Conservation (phyloP, 2,797 vertebrate species). For the Oryzias dopingdopingensis region DNA sequence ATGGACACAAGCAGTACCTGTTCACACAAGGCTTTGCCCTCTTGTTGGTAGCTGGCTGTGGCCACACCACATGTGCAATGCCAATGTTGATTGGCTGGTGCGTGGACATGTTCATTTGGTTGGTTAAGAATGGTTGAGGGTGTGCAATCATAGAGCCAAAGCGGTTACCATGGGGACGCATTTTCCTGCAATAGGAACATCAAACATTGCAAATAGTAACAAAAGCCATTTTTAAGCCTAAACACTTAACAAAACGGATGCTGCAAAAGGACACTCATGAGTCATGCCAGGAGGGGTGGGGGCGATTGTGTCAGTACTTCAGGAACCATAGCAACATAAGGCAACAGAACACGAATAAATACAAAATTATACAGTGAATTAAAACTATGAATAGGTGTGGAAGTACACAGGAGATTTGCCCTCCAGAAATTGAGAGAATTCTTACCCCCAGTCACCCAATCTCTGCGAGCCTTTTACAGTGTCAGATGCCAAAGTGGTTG, state of each 20-base stretch:
- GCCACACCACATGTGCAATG: slow-evolving; percentile 98
- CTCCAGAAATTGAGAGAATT: slow-evolving; percentile 15
- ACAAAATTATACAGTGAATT: background rate
- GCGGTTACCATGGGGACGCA: slow-evolving; percentile 92
- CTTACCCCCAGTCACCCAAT: slow-evolving; percentile 97
- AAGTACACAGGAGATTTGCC: background rate
- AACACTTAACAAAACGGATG: slow-evolving; percentile 48
- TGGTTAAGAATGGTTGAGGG: slow-evolving; percentile 91
- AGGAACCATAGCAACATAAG: slow-evolving; percentile 22
- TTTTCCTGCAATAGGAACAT: slow-evolving; percentile 81
- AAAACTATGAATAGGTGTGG: background rate
- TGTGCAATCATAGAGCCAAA: slow-evolving; percentile 93
- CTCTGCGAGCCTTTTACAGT: slow-evolving; percentile 91
- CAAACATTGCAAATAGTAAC: slow-evolving; percentile 50
- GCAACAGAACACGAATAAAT: slow-evolving; percentile 17
- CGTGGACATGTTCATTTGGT: slow-evolving; percentile 94
- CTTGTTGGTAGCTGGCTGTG: slow-evolving; percentile 90
- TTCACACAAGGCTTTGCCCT: slow-evolving; percentile 90
- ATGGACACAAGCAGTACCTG: slow-evolving; percentile 78
- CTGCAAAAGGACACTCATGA: slow-evolving; percentile 56
- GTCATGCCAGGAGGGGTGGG: slow-evolving; percentile 63
- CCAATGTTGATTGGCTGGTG: slow-evolving; percentile 97
- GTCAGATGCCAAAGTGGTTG: slow-evolving; percentile 86
- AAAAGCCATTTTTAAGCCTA: slow-evolving; percentile 38
- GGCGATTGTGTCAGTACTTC: slow-evolving; percentile 27